Conservation (phyloP, 1,140 invertebrate genomes). For the Drosophila nigromelanica region DNA sequence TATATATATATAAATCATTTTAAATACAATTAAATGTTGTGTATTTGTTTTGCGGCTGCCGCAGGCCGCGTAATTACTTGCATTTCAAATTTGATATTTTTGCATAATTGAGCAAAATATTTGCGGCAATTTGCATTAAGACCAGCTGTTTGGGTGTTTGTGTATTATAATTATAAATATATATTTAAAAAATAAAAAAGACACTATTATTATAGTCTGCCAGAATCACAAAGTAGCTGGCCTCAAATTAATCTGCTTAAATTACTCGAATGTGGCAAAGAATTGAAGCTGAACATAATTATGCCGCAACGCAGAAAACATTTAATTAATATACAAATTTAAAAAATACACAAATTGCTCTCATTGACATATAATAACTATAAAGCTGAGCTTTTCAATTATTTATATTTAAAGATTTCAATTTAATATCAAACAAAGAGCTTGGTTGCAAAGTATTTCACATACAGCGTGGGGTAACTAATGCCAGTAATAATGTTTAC, state of each 20-base stretch:
- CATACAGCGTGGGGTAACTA: too few relatives aligned
- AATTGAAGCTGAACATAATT: neutral
- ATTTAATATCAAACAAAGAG: too few relatives aligned
- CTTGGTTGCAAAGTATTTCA: too few relatives aligned
- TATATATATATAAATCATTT: conserved; percentile 41
- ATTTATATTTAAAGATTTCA: too few relatives aligned
- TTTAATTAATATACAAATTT: neutral
- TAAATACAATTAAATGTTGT: conserved; percentile 40
- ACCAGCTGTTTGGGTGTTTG: conserved; percentile 8
- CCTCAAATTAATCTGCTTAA: conserved; percentile 5
- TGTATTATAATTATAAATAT: conserved; percentile 14
- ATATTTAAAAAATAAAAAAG: neutral
- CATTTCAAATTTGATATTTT: conserved; percentile 42
- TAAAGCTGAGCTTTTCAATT: too few relatives aligned
- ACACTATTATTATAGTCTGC: conserved; percentile 5
- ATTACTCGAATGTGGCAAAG: neutral
- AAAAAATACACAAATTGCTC: neutral
- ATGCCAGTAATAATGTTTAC: too few relatives aligned
- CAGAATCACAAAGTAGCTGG: conserved; percentile 2
- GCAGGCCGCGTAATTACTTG: conserved; percentile 27
- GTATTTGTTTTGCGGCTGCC: conserved; percentile 26
- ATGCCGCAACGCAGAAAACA: neutral
- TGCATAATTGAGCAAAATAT: conserved; percentile 44
- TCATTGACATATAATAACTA: too few relatives aligned
- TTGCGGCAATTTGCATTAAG: conserved; percentile 37